phyloP scores from a whole-genome alignment of 2,797 vertebrate species.

The Acestrorhynchus altus region DNA sequence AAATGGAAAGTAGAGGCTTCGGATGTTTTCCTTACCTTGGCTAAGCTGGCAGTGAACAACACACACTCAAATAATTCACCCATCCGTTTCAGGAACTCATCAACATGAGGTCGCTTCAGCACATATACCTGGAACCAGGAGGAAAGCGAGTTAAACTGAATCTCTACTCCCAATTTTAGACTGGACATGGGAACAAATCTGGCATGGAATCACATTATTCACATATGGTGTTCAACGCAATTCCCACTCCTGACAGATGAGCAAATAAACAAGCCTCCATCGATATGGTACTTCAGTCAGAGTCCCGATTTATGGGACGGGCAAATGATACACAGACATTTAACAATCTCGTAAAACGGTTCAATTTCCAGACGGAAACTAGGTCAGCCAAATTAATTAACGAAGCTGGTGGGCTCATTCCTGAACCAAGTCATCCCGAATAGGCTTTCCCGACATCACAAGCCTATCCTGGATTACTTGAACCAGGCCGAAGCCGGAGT shows the following conservation, averaged over 20 bases:
- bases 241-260: slow-evolving; percentile 3
- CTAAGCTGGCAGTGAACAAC: slow-evolving; percentile 95
- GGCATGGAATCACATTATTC: background rate
- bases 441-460: slow-evolving; percentile 89
- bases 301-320: slow-evolving; percentile 24
- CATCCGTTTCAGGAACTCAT: slow-evolving; percentile 95
- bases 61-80: slow-evolving; percentile 97
- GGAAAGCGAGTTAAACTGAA: background rate
- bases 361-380: slow-evolving; percentile 39
- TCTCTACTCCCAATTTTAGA: background rate
- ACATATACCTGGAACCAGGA: slow-evolving; percentile 87
- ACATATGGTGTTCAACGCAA: background rate
- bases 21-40: slow-evolving; percentile 83
- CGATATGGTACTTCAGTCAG: slow-evolving; percentile 4
- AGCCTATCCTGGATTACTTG: slow-evolving; percentile 99
- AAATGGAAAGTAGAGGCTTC: background rate
- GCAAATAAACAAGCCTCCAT: slow-evolving; percentile 32
- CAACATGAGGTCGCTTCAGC: slow-evolving; percentile 93
- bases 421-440: slow-evolving; percentile 96
- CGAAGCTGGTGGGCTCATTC: slow-evolving; percentile 77
- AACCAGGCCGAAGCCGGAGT: slow-evolving; percentile 84
- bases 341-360: slow-evolving; percentile 50
- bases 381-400: slow-evolving; percentile 41
- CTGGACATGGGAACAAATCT: background rate
- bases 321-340: slow-evolving; percentile 35